Percentiles rank a stretch among this genome's conserved stretches.
Evolutionary conservation across 1,140 invertebrate genomes (phyloP).

Genomic region (Probaryconus sp.): DNA sequence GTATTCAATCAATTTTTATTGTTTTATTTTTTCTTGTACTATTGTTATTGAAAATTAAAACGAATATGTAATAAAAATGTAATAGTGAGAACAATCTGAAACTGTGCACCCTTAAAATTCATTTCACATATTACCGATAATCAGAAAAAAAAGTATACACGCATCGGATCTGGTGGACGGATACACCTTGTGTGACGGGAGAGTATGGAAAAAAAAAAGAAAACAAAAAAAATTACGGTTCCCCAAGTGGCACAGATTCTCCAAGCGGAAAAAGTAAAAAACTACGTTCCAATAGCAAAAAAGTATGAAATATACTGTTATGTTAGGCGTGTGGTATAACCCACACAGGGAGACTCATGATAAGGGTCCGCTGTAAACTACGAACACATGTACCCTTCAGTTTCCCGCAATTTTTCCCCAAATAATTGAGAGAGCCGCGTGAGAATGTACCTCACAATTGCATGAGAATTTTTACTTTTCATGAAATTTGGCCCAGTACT

Average conservation of each 20-base stretch:
- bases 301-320: slow-evolving; percentile 64
- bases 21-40: too few relatives aligned
- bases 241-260: slow-evolving; percentile 76
- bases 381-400: slow-evolving; percentile 32
- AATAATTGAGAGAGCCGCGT: slow-evolving; percentile 58
- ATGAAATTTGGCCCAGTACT: slow-evolving; percentile 37
- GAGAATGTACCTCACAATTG: slow-evolving; percentile 50
- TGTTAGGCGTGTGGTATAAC: slow-evolving; percentile 29
- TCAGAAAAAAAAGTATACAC: too few relatives aligned
- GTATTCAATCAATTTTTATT: too few relatives aligned
- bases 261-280: slow-evolving; percentile 59
- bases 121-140: too few relatives aligned
- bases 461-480: slow-evolving; percentile 51
- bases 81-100: too few relatives aligned
- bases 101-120: too few relatives aligned
- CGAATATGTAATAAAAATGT: too few relatives aligned
- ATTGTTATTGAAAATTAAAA: too few relatives aligned
- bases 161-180: slow-evolving; percentile 61
- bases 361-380: slow-evolving; percentile 32
- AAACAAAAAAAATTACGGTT: slow-evolving; percentile 73
- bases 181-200: slow-evolving; percentile 66
- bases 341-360: slow-evolving; percentile 40
- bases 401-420: slow-evolving; percentile 62
- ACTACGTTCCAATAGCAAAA: slow-evolving; percentile 57
- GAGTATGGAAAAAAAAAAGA: too few relatives aligned